Conservation (phyloP, 1,140 invertebrate genomes). For the Sesamia nonagrioides region DNA sequence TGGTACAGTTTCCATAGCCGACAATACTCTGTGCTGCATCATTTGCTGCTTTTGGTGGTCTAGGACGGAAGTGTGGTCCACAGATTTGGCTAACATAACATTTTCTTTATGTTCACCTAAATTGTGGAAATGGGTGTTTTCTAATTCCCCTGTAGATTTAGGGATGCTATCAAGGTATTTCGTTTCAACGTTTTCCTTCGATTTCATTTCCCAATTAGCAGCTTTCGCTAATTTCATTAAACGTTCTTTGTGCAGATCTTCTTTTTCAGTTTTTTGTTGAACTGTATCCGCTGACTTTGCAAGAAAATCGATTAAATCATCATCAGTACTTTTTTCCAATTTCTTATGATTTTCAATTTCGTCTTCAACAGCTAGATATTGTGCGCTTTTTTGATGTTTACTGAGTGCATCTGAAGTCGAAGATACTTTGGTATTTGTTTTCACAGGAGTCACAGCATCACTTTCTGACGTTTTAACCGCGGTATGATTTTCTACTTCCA, state of each 20-base stretch:
- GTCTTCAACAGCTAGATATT: neutral
- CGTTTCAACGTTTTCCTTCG: conserved; percentile 2
- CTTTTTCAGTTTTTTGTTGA: too few relatives aligned
- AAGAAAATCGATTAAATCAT: neutral
- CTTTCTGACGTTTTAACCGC: conserved; percentile 22
- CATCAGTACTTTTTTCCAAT: neutral
- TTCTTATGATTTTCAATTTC: conserved; percentile 6
- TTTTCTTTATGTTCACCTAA: neutral
- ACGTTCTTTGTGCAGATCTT: neutral
- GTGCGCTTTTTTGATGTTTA: conserved; percentile 12
- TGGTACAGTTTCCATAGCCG: neutral
- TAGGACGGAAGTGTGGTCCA: neutral
- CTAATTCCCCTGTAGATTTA: neutral
- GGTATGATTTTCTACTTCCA: neutral
- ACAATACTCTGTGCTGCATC: neutral
- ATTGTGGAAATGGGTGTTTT: neutral
- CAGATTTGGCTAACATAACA: neutral
- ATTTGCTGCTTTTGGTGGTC: neutral
- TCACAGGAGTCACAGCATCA: neutral
- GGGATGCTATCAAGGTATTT: neutral
- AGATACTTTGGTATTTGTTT: neutral
- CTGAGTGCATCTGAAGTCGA: neutral
- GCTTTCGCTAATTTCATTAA: neutral
- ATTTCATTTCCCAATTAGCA: neutral
- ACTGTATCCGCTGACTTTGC: neutral